Base-by-base conservation (phyloP, 2,888 invertebrate genomes). In the Helicoverpa assulta region DNA sequence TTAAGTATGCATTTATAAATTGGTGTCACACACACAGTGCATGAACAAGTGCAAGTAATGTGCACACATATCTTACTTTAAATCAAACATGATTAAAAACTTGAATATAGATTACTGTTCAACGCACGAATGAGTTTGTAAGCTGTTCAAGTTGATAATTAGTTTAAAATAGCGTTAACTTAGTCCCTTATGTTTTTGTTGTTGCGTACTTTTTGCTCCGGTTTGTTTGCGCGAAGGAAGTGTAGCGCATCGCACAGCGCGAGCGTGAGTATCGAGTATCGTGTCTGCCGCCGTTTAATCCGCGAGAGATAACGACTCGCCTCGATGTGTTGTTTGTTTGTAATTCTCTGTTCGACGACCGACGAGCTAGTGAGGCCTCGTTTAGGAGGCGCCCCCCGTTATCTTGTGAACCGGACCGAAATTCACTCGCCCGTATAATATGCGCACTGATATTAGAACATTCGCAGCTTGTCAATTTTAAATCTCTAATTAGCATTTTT, bases 381-480 rank as follows among this genome's bases (percentile, higher is more conserved):
- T 89, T 89, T 89, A 92, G 93, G 92, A 93, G 93, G 93, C 92
- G 92, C 92, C 90, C 85, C 88, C 89, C 88, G 89, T 91, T 94
- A 94, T 94, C 92, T 91, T 88, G 85, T 85, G 84, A 90, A 89
- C 90, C 86, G 88, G 88, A 88, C 88, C 90, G 89, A 91, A 93
- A 92, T 88, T 90, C 88, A 89, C 87, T 92, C 90, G 88, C 80
- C 89, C 91, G 89, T 92, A 89, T 93, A 91, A 91, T 91, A 85
- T 86, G 86, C 87, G 86, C 86, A 86, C 80, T 87, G 89, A 89
- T 92, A 90, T 89, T 87, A 81, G 64, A 76, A 69, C 69, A 70
- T 72, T 69, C 66, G 43, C 53, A 62, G 67, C 68, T 77, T 70
- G 60, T 62, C 71, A 68, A 81, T 81, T 82, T 62, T 51, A 54